These are phyloP conservation scores for Puntigrus tetrazona DNA, from an alignment of 2,113 vertebrate species.

Conservation along the genomic window DNA sequence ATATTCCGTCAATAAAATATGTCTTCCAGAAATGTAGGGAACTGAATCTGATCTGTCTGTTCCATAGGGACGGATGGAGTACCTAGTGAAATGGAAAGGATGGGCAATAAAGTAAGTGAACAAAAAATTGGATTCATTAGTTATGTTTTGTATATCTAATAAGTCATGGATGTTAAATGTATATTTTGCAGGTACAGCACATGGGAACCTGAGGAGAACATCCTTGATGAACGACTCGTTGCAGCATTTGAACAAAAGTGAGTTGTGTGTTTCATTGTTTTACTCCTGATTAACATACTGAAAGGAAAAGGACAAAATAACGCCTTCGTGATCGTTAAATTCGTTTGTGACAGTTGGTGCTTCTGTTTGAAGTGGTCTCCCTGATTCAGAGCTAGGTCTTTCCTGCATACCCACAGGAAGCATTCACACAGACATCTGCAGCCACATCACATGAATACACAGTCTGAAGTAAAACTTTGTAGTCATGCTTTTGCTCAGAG, in stretches of 20 bases:
- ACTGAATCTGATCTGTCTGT: neutral
- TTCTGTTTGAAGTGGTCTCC: slow-evolving; percentile 49
- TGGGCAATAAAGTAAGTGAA: slow-evolving; percentile 96
- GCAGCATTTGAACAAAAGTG: slow-evolving; percentile 96
- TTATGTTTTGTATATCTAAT: neutral
- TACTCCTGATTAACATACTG: neutral
- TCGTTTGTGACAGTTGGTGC: slow-evolving; percentile 34
- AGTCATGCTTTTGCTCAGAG: slow-evolving; percentile 16
- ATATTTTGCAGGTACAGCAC: slow-evolving; percentile 86
- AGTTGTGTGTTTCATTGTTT: slow-evolving; percentile 63
- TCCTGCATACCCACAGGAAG: slow-evolving; percentile 37
- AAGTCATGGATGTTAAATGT: neutral
- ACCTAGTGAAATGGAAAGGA: slow-evolving; percentile 97
- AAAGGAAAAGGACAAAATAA: neutral
- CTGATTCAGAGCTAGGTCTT: slow-evolving; percentile 30
- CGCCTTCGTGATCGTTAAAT: neutral
- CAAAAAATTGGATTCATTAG: neutral
- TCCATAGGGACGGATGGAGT: slow-evolving; percentile 86
- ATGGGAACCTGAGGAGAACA: slow-evolving; percentile 98
- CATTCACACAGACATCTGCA: slow-evolving; percentile 33
- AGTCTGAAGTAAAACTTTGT: neutral
- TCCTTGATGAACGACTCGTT: slow-evolving; percentile 92
- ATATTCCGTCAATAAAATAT: neutral
- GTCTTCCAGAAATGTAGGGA: neutral
- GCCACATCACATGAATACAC: slow-evolving; percentile 10